These are phyloP conservation scores for Calliopsis andreniformis DNA, from an alignment of 1,140 invertebrate genomes.

Conservation along the genomic window DNA sequence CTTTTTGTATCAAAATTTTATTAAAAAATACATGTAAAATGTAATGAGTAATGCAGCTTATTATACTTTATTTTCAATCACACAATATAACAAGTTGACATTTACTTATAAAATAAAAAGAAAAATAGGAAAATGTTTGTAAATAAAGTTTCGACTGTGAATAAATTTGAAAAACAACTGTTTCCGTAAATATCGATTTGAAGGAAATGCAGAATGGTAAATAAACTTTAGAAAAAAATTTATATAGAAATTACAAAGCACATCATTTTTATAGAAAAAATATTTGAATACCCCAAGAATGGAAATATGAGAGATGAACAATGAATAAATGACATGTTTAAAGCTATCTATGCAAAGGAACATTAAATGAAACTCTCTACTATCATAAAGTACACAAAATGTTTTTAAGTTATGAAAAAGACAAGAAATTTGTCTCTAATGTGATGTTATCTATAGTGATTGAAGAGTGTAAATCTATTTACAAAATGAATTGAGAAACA, in stretches of 20 bases:
- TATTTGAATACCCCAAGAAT: neutral
- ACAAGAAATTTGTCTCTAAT: slow-evolving; percentile 19
- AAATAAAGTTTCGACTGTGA: neutral
- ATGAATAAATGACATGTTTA: slow-evolving; percentile 9
- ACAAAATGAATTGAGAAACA: slow-evolving; percentile 39
- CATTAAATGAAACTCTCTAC: slow-evolving; percentile 14
- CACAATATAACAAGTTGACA: slow-evolving; percentile 2
- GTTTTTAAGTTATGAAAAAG: slow-evolving; percentile 7
- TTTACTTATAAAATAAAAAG: slow-evolving; percentile 12
- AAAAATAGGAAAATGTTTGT: slow-evolving; percentile 6
- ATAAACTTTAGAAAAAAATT: neutral
- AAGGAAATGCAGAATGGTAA: neutral
- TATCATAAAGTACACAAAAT: slow-evolving; percentile 14
- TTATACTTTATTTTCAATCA: slow-evolving; percentile 17
- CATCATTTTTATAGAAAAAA: neutral
- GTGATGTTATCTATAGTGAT: slow-evolving; percentile 3
- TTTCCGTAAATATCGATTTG: slow-evolving; percentile 12
- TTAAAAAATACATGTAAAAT: slow-evolving; percentile 55
- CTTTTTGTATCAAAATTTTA: slow-evolving; percentile 52
- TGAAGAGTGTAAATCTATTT: slow-evolving; percentile 40
- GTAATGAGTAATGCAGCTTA: slow-evolving; percentile 20
- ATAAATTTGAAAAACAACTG: slow-evolving; percentile 12
- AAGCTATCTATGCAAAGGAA: slow-evolving; percentile 17
- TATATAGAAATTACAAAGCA: neutral
- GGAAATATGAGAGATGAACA: neutral